Conservation (phyloP, 2,888 invertebrate species). For the Polydrusus cervinus region DNA sequence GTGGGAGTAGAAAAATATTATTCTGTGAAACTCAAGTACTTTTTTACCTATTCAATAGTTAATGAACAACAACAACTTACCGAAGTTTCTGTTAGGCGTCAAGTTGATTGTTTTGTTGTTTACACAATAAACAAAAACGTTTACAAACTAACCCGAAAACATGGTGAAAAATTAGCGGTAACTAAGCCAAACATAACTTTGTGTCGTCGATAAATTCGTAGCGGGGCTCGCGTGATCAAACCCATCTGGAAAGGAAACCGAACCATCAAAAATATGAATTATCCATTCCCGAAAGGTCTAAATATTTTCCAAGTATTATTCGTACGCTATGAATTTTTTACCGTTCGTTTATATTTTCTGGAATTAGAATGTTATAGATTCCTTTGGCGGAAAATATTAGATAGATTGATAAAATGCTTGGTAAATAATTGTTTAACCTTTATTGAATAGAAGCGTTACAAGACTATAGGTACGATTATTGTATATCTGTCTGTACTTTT, state of each 20-base stretch:
- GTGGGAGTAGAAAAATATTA: no score
- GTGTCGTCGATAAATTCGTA: conserved; percentile 46
- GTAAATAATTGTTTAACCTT: no score
- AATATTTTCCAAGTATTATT: conserved; percentile 26
- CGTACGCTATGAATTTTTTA: conserved; percentile 11
- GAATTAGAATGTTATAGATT: not conserved
- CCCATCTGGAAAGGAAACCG: conserved; percentile 28
- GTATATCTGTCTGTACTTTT: no score
- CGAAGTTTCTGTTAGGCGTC: no score
- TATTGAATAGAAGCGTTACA: no score
- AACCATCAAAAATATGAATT: conserved; percentile 46
- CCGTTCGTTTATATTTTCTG: not conserved
- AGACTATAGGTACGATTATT: no score
- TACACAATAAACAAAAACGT: not conserved
- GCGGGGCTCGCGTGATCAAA: conserved; percentile 45
- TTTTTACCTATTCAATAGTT: no score
- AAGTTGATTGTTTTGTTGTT: no score
- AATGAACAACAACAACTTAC: no score
- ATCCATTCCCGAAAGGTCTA: conserved; percentile 34
- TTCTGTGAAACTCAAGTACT: no score
- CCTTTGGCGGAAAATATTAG: not conserved
- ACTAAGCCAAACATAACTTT: conserved; percentile 32
- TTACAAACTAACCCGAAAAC: not conserved
- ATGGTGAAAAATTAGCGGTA: conserved; percentile 16
- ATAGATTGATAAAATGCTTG: not conserved